Base-by-base conservation (phyloP, 1,140 invertebrate genomes). In the Druon quercuslanigerum region DNA sequence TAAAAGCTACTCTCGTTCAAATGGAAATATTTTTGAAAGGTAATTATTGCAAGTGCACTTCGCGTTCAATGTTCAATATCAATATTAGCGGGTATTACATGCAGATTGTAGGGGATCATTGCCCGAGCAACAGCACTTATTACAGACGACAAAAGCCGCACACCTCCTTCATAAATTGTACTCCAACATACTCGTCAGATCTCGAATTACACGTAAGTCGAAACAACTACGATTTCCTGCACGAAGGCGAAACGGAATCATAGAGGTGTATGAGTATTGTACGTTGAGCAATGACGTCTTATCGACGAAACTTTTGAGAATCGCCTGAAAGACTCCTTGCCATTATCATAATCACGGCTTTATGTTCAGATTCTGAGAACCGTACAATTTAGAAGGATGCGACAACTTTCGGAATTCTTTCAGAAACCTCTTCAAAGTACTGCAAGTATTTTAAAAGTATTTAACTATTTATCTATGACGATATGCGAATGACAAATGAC, bases 211-310 rank as follows among this genome's bases (percentile, higher is more conserved):
- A 66, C 25, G 60, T 66, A 13, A 66, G 60, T 66, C 16, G 60
- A 66, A 66, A 66, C 60, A 66, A 66, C 60, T 25, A 16, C 60
- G 60, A 66, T 66, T 66, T 66, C 33, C 60, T 66, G 60, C 60
- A 66, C 60, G 60, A 66, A 66, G 33, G 60, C 25, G 33, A 66
- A 66, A 66, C 60, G 40, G 40, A 66, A 33, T 66, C 60, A 6
- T n/a, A 66, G 40, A 16, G 19, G 19, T 60, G 4, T 8, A 60
- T 60, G 33, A 14, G 14, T 13, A 60, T 60, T 60, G 16, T 66
- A 16, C 40, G 40, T 46, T 9, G 25, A 33, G 25, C 3, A 33
- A 33, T 33, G 25, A 4, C 25, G 25, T 33, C 25, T 33, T 33
- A 33, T 33, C 25, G 25, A 33, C 25, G 25, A 33, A 33, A 33